Evolutionary conservation across 2,113 vertebrate genomes (phyloP).

Genomic region (Hemibagrus wyckioides): DNA sequence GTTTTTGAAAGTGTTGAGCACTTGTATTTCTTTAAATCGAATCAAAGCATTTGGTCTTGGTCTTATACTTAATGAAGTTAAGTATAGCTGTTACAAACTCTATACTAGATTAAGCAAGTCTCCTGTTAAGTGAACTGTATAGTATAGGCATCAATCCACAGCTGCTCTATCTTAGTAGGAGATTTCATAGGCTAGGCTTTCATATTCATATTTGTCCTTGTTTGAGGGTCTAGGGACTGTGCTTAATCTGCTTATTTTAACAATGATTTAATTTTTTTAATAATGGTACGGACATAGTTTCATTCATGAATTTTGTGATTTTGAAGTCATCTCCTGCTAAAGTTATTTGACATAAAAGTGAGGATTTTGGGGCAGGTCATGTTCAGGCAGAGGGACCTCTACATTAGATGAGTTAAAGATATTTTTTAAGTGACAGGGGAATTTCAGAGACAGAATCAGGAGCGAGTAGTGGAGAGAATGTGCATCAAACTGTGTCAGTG

Average conservation of each 20-base stretch:
- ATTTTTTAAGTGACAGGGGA: background rate
- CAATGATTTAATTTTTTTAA: background rate
- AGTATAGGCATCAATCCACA: background rate
- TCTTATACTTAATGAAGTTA: background rate
- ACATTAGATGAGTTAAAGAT: constrained; percentile 6
- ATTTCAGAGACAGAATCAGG: background rate
- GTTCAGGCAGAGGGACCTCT: background rate
- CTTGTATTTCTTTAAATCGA: background rate
- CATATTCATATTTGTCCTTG: background rate
- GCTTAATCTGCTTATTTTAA: background rate
- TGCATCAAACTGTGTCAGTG: background rate
- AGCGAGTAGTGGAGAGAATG: background rate
- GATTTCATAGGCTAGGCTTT: background rate
- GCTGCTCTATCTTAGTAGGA: background rate
- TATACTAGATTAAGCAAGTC: background rate
- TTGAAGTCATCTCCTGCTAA: background rate
- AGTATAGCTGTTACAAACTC: background rate
- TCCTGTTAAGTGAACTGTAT: background rate
- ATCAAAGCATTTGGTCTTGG: background rate
- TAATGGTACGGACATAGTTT: background rate
- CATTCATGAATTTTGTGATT: background rate
- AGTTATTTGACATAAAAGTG: background rate
- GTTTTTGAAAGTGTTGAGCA: background rate
- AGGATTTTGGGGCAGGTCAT: background rate
- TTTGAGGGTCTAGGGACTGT: background rate